These are phyloP conservation scores for Rhopilema esculentum DNA, from an alignment of 30 jellyfish, hydroid and myxozoan genomes.

Conservation along the genomic window DNA sequence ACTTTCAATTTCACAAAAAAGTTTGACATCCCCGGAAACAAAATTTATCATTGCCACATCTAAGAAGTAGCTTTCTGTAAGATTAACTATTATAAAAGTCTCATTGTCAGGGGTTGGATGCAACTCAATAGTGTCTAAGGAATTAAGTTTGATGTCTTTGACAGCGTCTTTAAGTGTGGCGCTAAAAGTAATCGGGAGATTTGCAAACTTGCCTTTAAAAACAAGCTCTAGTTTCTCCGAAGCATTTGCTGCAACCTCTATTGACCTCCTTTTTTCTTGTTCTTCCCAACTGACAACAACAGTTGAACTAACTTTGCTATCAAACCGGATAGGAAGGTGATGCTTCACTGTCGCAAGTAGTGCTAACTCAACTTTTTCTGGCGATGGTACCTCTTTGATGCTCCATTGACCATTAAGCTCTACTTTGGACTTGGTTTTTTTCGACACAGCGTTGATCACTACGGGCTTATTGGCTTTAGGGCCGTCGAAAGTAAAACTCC, in stretches of 20 bases:
- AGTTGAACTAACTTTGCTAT: slow-evolving; percentile 21
- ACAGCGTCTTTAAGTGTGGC: slow-evolving; percentile 1
- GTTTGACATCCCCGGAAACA: slow-evolving; percentile 32
- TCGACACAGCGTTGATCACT: slow-evolving; percentile 22
- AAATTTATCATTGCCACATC: slow-evolving; percentile 21
- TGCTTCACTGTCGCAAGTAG: slow-evolving; percentile 22
- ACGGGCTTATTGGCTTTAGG: slow-evolving; percentile 53
- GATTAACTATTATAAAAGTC: neutral
- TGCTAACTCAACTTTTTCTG: neutral
- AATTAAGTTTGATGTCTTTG: slow-evolving; percentile 43
- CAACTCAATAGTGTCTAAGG: slow-evolving; percentile 1
- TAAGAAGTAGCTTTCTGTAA: slow-evolving; percentile 11
- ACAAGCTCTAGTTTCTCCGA: neutral
- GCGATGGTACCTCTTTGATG: slow-evolving; percentile 35
- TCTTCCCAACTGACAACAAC: slow-evolving; percentile 46
- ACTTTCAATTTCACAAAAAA: slow-evolving; percentile 8
- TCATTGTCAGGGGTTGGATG: neutral
- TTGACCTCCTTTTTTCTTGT: slow-evolving; percentile 3
- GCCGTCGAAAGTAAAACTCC: slow-evolving; percentile 6
- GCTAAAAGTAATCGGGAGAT: neutral
- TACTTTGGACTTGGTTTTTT: slow-evolving; percentile 15
- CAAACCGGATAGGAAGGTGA: slow-evolving; percentile 11
- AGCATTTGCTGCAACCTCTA: neutral
- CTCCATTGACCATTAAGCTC: slow-evolving; percentile 25
- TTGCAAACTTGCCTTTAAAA: slow-evolving; percentile 40